A percentile compares a stretch with the other conserved stretches of the same genome.
Conservation (phyloP, 2,113 vertebrate species). For the Illadopsis cleaveri region DNA sequence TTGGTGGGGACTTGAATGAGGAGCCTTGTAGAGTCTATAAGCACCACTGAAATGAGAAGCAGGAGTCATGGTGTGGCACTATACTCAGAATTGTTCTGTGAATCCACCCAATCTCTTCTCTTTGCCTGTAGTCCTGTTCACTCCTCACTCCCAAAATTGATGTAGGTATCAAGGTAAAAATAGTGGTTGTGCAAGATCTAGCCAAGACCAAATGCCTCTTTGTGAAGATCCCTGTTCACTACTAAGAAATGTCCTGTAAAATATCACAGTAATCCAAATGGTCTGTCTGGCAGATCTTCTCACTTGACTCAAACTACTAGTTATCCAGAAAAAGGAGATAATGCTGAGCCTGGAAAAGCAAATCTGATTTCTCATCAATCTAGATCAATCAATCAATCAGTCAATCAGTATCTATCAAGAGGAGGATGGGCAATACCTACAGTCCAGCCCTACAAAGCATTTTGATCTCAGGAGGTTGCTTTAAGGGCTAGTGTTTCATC, state of each 20-base stretch:
- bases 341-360: neutral
- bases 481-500: neutral
- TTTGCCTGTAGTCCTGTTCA: neutral
- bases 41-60: neutral
- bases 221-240: neutral
- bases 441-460: neutral
- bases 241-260: neutral
- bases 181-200: neutral
- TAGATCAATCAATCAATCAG: neutral
- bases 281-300: neutral
- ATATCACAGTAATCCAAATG: neutral
- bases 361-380: neutral
- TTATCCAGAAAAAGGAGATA: neutral
- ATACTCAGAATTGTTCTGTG: fast-evolving
- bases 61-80: neutral
- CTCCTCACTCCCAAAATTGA: neutral
- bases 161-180: neutral
- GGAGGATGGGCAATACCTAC: neutral
- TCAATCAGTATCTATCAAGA: neutral
- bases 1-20: neutral
- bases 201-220: neutral
- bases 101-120: neutral
- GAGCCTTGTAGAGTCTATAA: neutral
- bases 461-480: neutral
- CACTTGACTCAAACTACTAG: neutral